A percentile compares a stretch with the other conserved stretches of the same genome.
Conservation (phyloP, 2,888 invertebrate species). For the Parascotia fuliginaria region DNA sequence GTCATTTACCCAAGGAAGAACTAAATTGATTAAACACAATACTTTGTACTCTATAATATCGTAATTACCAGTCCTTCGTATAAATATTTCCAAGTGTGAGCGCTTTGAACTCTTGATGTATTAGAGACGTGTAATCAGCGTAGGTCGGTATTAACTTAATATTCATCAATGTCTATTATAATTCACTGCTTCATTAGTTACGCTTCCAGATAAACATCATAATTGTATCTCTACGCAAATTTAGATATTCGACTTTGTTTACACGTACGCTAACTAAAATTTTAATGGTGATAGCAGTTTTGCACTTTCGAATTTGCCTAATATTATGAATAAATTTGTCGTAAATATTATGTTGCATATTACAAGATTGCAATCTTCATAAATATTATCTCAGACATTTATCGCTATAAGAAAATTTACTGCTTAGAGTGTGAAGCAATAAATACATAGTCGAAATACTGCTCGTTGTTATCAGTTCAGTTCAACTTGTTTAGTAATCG, state of each 20-base stretch:
- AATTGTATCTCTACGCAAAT: conserved; percentile 11
- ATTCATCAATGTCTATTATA: conserved; percentile 5
- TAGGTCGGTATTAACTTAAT: conserved; percentile 14
- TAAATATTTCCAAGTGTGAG: conserved; percentile 6
- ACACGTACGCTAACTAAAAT: conserved; percentile 20
- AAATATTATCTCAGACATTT: conserved; percentile 36
- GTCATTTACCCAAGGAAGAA: conserved; percentile 29
- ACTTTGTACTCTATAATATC: not conserved
- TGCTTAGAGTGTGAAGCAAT: conserved; percentile 27
- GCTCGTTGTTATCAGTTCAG: conserved; percentile 42
- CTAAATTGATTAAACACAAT: conserved; percentile 37
- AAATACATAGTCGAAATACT: conserved; percentile 44
- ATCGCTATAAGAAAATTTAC: conserved; percentile 27
- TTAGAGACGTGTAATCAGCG: conserved; percentile 12
- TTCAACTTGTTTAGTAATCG: conserved; percentile 52
- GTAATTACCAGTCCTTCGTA: not conserved
- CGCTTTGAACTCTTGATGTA: conserved; percentile 2
- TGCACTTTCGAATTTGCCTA: conserved; percentile 20
- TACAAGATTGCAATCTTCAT: conserved; percentile 29
- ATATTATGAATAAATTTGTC: conserved; percentile 23
- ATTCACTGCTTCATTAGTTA: conserved; percentile 6
- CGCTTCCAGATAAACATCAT: conserved; percentile 10
- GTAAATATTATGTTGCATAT: conserved; percentile 21
- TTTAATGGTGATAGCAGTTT: conserved; percentile 13
- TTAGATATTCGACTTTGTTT: conserved; percentile 9